Evolutionary conservation across 2,888 invertebrate species (phyloP).

Genomic region (Pristionchus maxplancki): DNA sequence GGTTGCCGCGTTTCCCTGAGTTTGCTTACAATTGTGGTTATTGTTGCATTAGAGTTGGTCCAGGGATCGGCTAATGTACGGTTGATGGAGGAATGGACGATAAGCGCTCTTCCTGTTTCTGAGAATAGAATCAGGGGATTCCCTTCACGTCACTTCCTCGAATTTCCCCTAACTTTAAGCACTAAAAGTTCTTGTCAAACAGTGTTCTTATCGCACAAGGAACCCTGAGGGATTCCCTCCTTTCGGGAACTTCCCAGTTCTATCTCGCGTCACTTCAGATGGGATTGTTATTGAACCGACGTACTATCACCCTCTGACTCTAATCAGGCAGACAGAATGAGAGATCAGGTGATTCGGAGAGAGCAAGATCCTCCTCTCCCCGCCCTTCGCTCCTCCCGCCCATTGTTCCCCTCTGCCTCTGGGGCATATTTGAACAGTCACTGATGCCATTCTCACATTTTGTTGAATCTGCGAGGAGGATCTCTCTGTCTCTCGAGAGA

Average conservation of each 20-base stretch:
- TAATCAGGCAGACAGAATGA: too few relatives aligned
- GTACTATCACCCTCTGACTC: background rate
- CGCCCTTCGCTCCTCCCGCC: background rate
- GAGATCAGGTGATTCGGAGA: too few relatives aligned
- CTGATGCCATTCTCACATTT: conserved; percentile 36
- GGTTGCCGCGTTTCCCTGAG: background rate
- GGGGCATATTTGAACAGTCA: conserved; percentile 20
- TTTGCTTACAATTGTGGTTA: too few relatives aligned
- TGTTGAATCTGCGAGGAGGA: background rate
- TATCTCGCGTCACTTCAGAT: background rate
- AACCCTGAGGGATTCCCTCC: background rate
- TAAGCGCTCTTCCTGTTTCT: too few relatives aligned
- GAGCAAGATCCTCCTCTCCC: too few relatives aligned
- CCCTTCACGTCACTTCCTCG: too few relatives aligned
- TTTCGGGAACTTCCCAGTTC: too few relatives aligned
- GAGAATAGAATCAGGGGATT: too few relatives aligned
- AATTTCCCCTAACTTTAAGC: background rate
- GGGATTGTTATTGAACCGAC: background rate
- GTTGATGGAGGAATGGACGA: too few relatives aligned
- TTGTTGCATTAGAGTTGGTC: too few relatives aligned
- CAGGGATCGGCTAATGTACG: too few relatives aligned
- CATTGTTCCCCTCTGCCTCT: background rate
- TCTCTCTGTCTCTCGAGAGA: background rate
- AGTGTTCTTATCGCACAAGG: background rate
- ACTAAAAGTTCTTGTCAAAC: background rate